Evolutionary conservation across 2,888 invertebrate genomes (phyloP).

Genomic region (Drosophila peninsularis): DNA sequence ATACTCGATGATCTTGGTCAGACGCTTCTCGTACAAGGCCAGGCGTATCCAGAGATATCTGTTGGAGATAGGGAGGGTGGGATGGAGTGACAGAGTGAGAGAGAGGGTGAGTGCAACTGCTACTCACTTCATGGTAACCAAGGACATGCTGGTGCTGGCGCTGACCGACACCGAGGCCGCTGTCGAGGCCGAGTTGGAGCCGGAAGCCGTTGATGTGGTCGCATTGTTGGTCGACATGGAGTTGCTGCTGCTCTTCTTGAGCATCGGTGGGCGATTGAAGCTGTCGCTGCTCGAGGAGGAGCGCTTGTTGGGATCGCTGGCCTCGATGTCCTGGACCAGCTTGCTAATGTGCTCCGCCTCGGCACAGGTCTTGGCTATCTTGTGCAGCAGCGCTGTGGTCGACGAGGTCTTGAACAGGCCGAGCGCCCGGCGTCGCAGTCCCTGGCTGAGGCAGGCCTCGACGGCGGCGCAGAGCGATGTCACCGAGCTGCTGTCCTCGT

Average conservation of each 20-base stretch:
- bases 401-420: slow-evolving; percentile 97
- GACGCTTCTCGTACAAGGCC: slow-evolving; percentile 94
- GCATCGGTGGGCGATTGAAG: slow-evolving; percentile 88
- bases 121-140: slow-evolving; percentile 85
- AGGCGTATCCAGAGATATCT: slow-evolving; percentile 96
- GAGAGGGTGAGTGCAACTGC: neutral
- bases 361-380: slow-evolving; percentile 92
- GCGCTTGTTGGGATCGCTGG: slow-evolving; percentile 87
- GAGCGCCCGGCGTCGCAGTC: slow-evolving; percentile 88
- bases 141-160: slow-evolving; percentile 81
- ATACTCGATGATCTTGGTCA: slow-evolving; percentile 95
- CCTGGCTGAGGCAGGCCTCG: slow-evolving; percentile 93
- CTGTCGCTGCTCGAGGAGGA: slow-evolving; percentile 89
- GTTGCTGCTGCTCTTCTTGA: slow-evolving; percentile 88
- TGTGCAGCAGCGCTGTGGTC: slow-evolving; percentile 95
- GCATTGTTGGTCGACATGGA: slow-evolving; percentile 81
- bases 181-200: slow-evolving; percentile 26
- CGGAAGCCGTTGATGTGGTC: slow-evolving; percentile 23
- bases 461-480: slow-evolving; percentile 95
- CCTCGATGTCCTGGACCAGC: slow-evolving; percentile 91
- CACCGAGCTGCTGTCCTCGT: slow-evolving; percentile 96
- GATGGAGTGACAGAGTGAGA: slow-evolving; percentile 11
- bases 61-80: slow-evolving; percentile 13
- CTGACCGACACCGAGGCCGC: slow-evolving; percentile 67
- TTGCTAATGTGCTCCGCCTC: slow-evolving; percentile 92